These are phyloP conservation scores for Sepioteuthis lessoniana DNA, from an alignment of 2,888 invertebrate genomes.

Conservation along the genomic window DNA sequence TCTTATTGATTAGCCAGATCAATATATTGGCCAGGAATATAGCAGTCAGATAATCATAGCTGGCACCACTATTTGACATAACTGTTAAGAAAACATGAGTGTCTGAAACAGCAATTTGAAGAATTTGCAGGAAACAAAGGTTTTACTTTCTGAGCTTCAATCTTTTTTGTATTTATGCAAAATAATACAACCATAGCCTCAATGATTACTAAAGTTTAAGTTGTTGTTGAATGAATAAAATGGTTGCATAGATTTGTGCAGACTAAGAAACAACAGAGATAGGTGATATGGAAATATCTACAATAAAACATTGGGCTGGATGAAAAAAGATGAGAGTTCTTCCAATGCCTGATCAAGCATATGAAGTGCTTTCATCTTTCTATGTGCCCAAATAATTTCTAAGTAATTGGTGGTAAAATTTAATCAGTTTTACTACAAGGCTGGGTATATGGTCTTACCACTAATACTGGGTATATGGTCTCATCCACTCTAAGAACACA, in stretches of 20 bases:
- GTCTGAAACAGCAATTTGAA: neutral
- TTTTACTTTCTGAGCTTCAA: neutral
- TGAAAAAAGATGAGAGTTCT: neutral
- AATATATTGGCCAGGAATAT: neutral
- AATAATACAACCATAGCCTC: neutral
- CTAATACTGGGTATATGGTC: too few relatives aligned
- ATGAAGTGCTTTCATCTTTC: neutral
- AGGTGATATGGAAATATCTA: neutral
- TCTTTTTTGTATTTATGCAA: neutral
- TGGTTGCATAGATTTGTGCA: neutral
- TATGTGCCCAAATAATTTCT: neutral
- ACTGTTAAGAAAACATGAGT: neutral
- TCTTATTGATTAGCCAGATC: neutral
- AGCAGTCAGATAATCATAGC: neutral
- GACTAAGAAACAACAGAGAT: neutral
- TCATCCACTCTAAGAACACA: too few relatives aligned
- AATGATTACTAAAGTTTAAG: neutral
- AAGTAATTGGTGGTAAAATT: neutral
- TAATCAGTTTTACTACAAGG: too few relatives aligned
- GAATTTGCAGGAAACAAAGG: neutral
- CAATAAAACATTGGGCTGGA: neutral
- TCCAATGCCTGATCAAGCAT: neutral
- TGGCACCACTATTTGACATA: neutral
- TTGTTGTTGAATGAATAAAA: neutral
- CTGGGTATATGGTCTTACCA: too few relatives aligned